Base-by-base conservation (phyloP, 2,888 invertebrate species). In the Sinohyriopsis cumingii region DNA sequence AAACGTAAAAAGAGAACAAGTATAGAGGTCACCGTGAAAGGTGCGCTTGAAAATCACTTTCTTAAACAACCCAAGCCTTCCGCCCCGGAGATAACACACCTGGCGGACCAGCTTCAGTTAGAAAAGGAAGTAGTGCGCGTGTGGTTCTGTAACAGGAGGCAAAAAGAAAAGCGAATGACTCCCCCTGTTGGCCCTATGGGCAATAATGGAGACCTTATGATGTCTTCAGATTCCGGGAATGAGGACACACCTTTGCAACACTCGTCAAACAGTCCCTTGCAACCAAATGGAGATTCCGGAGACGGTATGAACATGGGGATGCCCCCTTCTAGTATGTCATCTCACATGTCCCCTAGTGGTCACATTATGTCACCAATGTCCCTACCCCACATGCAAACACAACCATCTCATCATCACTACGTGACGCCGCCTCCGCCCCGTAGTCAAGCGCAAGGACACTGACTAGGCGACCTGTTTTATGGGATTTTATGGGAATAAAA, bases 51-150 rank as follows among this genome's bases (percentile, higher is more conserved):
- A 91, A 96, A 96, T 91, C 98, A 99, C 91, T 99, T 99, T 91
- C 96, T 98, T 91, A 98, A 98, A 91, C 98, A 99, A 92, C 98
- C 98, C 75, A 99, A 99, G 92, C 99, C 99, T 62, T 97, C 98
- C 83, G 99, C 99, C 68, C 98, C 98, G 92, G 99, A 99, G 92
- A 99, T 99, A 89, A 94, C 96, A 65, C 93, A 94, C 75, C 93
- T 99, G 81, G 99, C 99, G 77, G 98, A 98, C 91, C 95, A 95
- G 87, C 92, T 99, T 87, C 98, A 99, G 92, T 93, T 99, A 82
- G 99, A 99, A 92, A 99, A 99, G 91, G 99, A 99, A 91, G 99
- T 99, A 79, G 98, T 99, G 84, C 94, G 99, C 82, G 99, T 99
- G 87, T 99, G 99, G 99, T 99, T 98, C 92, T 99, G 99, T 92